Base-by-base conservation (phyloP, 2,888 invertebrate species). In the Eustalomyia histrio region DNA sequence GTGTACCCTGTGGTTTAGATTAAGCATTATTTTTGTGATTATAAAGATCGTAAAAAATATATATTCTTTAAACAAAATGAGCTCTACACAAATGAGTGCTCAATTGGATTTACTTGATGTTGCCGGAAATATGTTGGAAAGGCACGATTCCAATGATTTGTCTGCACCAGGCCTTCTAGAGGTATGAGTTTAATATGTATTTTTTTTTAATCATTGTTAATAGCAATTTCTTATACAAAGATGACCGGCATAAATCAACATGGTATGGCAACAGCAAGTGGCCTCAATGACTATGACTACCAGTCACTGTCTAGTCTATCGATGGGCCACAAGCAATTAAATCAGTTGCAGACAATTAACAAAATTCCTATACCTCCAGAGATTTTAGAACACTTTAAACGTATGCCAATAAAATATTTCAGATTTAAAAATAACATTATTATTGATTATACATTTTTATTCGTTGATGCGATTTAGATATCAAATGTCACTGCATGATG, bases 401-500 rank as follows among this genome's bases (percentile, higher is more conserved):
- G 97, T 98, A 96, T 83, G 83, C 67, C 29, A 29, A 29, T 6
- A 1, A 29, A 29, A 29, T 21, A 21, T 21, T 21, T 21, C 21
- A 21, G 4, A 21, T 4, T n/a, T n/a, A 21, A 21, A 21, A 21
- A 2, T 4, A 21, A 21, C 21, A 21, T 21, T 29, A 29, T 29
- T 29, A 29, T 7, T 29, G 1, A 29, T 29, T 29, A 29, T 1
- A 29, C 29, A 29, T 29, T 6, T 29, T 1, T n/a, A n/a, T 29
- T 29, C 7, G 7, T 29, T 7, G 29, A 4, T 29, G 7, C 29
- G 6, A 7, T 85, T 82, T 90, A 97, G 97, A 97, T 91, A 96
- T 98, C 93, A 97, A 98, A 91, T 97, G 97, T 85, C 97, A 97
- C 88, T 98, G 97, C 89, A 94, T 96, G 92, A 98, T 99, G 97